These are phyloP conservation scores for Amphiprion ocellaris DNA, from an alignment of 2,113 vertebrate genomes.

Conservation along the genomic window DNA sequence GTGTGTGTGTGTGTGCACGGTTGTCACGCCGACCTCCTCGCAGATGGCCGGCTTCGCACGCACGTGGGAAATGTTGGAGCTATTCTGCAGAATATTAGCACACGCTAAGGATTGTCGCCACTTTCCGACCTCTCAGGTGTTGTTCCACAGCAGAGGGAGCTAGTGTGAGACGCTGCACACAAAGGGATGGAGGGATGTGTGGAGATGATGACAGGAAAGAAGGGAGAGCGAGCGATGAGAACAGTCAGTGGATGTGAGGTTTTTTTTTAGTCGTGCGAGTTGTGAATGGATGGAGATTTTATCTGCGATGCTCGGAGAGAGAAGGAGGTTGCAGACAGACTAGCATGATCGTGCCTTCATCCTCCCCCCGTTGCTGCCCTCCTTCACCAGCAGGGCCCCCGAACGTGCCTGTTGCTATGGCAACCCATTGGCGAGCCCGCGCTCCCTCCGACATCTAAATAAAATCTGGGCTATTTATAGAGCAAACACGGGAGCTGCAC, in stretches of 20 bases:
- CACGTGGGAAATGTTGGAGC: background rate
- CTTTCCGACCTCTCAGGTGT: background rate
- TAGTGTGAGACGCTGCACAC: conserved; percentile 24
- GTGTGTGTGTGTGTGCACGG: background rate
- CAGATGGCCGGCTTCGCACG: conserved; percentile 48
- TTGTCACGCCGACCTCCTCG: conserved; percentile 21
- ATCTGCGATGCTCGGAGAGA: background rate
- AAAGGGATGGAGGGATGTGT: conserved; percentile 34
- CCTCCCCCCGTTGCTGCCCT: conserved; percentile 8
- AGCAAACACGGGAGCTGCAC: conserved; percentile 57
- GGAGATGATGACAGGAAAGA: background rate
- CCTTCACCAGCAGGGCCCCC: conserved; percentile 65
- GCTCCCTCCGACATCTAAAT: conserved; percentile 79
- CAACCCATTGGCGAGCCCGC: conserved; percentile 75
- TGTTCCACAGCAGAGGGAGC: conserved; percentile 52
- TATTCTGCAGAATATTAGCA: background rate
- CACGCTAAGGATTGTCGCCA: background rate
- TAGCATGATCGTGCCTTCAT: conserved; percentile 67
- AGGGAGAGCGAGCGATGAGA: background rate
- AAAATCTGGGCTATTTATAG: conserved; percentile 85
- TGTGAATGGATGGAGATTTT: too few relatives aligned
- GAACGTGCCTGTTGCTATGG: conserved; percentile 85
- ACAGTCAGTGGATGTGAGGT: background rate
- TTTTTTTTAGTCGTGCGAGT: too few relatives aligned
- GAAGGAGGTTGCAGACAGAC: conserved; percentile 44